These are phyloP conservation scores for Brachionus rotundiformis DNA, from an alignment of 1,140 invertebrate genomes.

Conservation along the genomic window DNA sequence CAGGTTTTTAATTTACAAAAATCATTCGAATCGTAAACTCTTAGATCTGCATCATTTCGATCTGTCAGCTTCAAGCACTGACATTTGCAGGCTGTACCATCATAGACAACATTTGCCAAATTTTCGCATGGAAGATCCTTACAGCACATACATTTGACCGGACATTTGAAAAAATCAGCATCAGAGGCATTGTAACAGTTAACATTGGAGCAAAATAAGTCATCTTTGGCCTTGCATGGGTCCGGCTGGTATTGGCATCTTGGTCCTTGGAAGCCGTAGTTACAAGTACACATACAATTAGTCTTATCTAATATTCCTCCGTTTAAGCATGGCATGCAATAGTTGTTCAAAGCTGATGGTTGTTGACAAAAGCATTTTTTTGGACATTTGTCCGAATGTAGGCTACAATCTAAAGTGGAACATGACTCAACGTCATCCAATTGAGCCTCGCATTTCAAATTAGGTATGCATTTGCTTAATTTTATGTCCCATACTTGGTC, in stretches of 20 bases:
- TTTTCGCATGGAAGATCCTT: slow-evolving; percentile 24
- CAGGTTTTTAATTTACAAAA: neutral
- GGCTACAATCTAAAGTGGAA: neutral
- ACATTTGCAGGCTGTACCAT: neutral
- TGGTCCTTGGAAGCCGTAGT: slow-evolving; percentile 10
- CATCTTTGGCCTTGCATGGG: slow-evolving; percentile 14
- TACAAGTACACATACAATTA: slow-evolving; percentile 29
- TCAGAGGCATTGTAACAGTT: slow-evolving; percentile 30
- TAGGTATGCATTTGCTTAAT: neutral
- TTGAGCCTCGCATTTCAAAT: neutral
- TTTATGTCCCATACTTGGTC: neutral
- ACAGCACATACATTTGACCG: slow-evolving; percentile 47
- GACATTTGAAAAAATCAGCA: slow-evolving; percentile 35
- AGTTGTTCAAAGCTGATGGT: slow-evolving; percentile 9
- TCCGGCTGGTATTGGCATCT: slow-evolving; percentile 41
- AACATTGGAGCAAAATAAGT: slow-evolving; percentile 16
- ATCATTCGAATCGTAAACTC: neutral
- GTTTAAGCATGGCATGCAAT: slow-evolving; percentile 36
- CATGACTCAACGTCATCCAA: neutral
- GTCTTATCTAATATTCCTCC: slow-evolving; percentile 13
- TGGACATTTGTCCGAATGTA: neutral
- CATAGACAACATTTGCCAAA: slow-evolving; percentile 13
- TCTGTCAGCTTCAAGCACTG: neutral
- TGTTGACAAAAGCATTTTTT: slow-evolving; percentile 37
- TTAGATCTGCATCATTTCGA: neutral